Conservation (phyloP, 2,888 invertebrate genomes). For the Lasioglossum morio region DNA sequence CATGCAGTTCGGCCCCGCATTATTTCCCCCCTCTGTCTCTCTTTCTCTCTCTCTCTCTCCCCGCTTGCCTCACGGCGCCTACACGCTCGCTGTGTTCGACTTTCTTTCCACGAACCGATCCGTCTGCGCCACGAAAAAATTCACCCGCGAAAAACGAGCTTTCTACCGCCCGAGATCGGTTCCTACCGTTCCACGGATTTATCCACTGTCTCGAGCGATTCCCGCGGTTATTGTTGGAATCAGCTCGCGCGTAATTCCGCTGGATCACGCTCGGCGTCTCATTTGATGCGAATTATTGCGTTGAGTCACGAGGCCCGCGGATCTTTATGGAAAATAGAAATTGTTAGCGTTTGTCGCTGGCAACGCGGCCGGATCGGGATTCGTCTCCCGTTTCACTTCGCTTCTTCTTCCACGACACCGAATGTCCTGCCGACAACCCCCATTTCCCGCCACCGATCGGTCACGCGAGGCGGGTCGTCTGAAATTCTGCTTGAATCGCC, state of each 20-base stretch:
- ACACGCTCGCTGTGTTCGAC: slow-evolving; percentile 20
- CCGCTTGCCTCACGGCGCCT: not conserved
- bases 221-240: not conserved
- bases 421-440: too few species aligned
- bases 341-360: too few species aligned
- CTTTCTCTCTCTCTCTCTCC: not conserved
- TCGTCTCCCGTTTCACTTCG: too few species aligned
- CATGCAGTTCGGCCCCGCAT: slow-evolving; percentile 35
- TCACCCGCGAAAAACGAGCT: slow-evolving; percentile 18
- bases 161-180: not conserved
- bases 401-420: too few species aligned
- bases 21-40: slow-evolving; percentile 15
- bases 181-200: not conserved
- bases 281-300: too few species aligned
- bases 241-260: not conserved
- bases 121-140: slow-evolving; percentile 8
- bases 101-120: slow-evolving; percentile 37
- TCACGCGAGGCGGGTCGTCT: too few species aligned
- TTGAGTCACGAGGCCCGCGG: too few species aligned
- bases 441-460: too few species aligned
- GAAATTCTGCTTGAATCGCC: too few species aligned
- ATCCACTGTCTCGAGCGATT: not conserved
- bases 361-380: too few species aligned
- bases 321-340: too few species aligned
- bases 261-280: not conserved